Percentiles rank a stretch among this genome's conserved stretches.
Evolutionary conservation across 1,140 invertebrate species (phyloP).

Genomic region (Limonius californicus): DNA sequence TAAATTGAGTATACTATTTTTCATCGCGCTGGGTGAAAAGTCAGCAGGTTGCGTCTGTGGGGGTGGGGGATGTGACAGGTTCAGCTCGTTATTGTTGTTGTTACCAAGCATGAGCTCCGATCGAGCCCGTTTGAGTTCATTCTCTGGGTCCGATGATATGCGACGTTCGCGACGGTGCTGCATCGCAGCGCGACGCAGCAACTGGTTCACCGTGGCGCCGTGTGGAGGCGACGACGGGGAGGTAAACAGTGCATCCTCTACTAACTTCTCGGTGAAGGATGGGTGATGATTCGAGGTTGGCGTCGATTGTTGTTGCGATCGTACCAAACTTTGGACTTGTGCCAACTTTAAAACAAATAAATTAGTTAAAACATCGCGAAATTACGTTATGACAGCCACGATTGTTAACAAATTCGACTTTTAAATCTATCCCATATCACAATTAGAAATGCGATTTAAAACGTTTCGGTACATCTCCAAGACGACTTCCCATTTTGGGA

Average conservation of each 20-base stretch:
- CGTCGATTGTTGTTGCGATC: constrained; percentile 43
- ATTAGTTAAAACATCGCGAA: not conserved
- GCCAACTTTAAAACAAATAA: constrained; percentile 48
- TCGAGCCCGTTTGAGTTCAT: constrained; percentile 50
- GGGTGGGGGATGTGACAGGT: constrained; percentile 45
- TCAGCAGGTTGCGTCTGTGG: constrained; percentile 64
- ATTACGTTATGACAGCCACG: too few relatives aligned
- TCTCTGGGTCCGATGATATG: constrained; percentile 58
- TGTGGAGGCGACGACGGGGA: constrained; percentile 56
- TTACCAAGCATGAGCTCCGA: constrained; percentile 53
- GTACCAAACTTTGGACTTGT: constrained; percentile 58
- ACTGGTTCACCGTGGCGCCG: constrained; percentile 56
- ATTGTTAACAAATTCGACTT: too few relatives aligned
- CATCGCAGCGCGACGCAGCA: constrained; percentile 63
- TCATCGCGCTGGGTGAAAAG: constrained; percentile 58
- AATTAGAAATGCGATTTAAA: too few relatives aligned
- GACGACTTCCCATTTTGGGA: too few relatives aligned
- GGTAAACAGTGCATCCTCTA: constrained; percentile 57
- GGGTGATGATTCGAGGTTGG: constrained; percentile 46
- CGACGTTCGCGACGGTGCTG: constrained; percentile 58
- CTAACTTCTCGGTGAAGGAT: constrained; percentile 52
- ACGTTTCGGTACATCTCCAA: too few relatives aligned
- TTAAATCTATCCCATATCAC: too few relatives aligned
- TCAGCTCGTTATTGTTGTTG: constrained; percentile 51
- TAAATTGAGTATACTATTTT: constrained; percentile 39